Conservation (phyloP, 2,113 vertebrate genomes). For the Rousettus leschenaultii region DNA sequence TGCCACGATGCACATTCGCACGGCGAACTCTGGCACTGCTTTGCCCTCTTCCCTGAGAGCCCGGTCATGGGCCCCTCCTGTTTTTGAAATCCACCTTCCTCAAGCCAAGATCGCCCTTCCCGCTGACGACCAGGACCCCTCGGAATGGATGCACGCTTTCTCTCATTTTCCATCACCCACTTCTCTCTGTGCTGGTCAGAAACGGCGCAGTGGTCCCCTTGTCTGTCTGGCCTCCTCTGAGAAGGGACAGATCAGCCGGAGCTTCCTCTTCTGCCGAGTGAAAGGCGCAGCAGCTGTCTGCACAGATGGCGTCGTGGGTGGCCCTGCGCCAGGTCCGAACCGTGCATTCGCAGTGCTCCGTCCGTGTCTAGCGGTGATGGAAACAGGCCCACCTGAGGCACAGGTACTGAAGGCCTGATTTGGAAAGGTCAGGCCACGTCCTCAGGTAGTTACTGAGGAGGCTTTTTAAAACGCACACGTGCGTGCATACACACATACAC, state of each 20-base stretch:
- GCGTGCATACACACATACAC: neutral
- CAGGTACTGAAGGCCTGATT: rapidly evolving
- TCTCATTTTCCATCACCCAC: neutral
- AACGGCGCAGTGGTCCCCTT: neutral
- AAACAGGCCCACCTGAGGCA: neutral
- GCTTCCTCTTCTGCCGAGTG: neutral
- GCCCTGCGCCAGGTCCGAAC: too few relatives aligned
- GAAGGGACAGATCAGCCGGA: neutral
- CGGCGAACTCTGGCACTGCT: rapidly evolving
- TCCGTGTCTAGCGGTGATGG: rapidly evolving
- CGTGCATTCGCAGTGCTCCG: rapidly evolving
- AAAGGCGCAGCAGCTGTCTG: neutral
- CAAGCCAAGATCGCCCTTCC: too few relatives aligned
- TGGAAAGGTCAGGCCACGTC: rapidly evolving
- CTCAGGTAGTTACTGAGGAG: neutral
- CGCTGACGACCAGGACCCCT: neutral
- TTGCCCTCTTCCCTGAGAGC: neutral
- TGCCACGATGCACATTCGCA: rapidly evolving
- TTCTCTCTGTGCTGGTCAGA: neutral
- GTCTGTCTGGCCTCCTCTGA: neutral
- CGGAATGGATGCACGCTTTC: neutral
- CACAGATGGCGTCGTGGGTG: rapidly evolving
- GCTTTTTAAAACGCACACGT: neutral
- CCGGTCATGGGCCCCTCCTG: too few relatives aligned
- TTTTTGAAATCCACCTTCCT: neutral